Evolutionary conservation across 2,797 vertebrate species (phyloP), one percentile per base, ranked within the genome.

Genomic region (Amniataba percoides): DNA sequence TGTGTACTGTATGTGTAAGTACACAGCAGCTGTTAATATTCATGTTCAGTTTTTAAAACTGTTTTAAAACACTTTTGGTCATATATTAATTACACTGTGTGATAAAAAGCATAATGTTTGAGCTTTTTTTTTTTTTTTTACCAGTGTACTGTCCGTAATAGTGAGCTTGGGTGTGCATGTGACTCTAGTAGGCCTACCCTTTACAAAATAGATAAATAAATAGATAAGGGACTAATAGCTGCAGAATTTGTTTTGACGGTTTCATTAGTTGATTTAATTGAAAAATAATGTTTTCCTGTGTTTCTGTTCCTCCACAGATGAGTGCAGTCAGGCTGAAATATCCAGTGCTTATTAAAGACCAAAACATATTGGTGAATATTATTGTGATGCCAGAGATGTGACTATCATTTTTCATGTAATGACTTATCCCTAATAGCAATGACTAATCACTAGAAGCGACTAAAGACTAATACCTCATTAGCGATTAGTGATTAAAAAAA

Each of bases 41-140:
- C 79, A 88, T 85, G 71, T 88, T 89, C 85, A 86, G 88, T 61
- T 86, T 80, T 78, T 64, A 46, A 58, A 80, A 23, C 55, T 52
- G 23, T 48, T 74, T 72, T 71, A 57, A 75, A 39, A 58, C 59
- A 70, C n/a, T 60, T 72, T 51, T 59, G 71, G 67, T 64, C 21
- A 14, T 53, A 42, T 80, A 42, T 67, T 79, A 75, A 80, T 82
- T 48, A 58, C 19, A 72, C 14, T 63, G 21, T 42, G 14, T 36
- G 27, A 69, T 81, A 39, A 80, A 31, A 82, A 58, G 52, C 67
- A 25, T 13, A 53, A 31, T 70, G 57, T 34, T 4, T 31, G 42
- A 62, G 18, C 36, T 11, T 49, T 39, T 7, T 25, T 55, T 59
- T 45, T 58, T 5, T 45, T 39, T 27, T 56, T n/a, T 43, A 66